These are phyloP conservation scores for Epistrophe eligans DNA, from an alignment of 2,888 invertebrate genomes.

Conservation along the genomic window DNA sequence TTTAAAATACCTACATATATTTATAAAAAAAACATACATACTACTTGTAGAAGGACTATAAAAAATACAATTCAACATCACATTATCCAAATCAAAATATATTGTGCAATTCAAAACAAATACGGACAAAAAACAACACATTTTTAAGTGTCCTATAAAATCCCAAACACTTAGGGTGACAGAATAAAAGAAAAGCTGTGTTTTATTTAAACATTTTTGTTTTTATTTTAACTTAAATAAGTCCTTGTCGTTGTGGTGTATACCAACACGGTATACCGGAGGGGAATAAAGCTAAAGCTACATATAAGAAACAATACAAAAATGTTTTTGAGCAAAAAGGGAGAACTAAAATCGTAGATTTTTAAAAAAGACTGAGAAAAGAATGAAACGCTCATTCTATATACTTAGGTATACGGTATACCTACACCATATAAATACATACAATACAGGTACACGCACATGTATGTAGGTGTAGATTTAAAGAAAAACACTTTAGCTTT, in stretches of 20 bases:
- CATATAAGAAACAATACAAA: constrained; percentile 50
- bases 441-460: constrained; percentile 3
- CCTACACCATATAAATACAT: not conserved
- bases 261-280: not conserved
- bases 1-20: not conserved
- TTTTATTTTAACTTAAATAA: constrained; percentile 67
- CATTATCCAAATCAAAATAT: constrained; percentile 60
- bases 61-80: constrained; percentile 27
- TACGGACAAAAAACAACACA: constrained; percentile 44
- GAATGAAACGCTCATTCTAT: constrained; percentile 34
- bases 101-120: constrained; percentile 58
- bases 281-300: constrained; percentile 11
- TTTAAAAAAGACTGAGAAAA: constrained; percentile 40
- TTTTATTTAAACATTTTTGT: constrained; percentile 32
- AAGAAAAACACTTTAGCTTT: constrained; percentile 71
- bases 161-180: constrained; percentile 71
- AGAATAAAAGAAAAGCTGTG: constrained; percentile 61
- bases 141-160: constrained; percentile 70
- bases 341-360: constrained; percentile 56
- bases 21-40: not conserved
- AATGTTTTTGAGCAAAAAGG: constrained; percentile 44
- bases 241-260: constrained; percentile 57
- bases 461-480: constrained; percentile 22
- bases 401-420: too few relatives aligned
- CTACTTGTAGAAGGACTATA: not conserved